Conservation (phyloP, 2,113 vertebrate genomes). For the Damaliscus lunatus region DNA sequence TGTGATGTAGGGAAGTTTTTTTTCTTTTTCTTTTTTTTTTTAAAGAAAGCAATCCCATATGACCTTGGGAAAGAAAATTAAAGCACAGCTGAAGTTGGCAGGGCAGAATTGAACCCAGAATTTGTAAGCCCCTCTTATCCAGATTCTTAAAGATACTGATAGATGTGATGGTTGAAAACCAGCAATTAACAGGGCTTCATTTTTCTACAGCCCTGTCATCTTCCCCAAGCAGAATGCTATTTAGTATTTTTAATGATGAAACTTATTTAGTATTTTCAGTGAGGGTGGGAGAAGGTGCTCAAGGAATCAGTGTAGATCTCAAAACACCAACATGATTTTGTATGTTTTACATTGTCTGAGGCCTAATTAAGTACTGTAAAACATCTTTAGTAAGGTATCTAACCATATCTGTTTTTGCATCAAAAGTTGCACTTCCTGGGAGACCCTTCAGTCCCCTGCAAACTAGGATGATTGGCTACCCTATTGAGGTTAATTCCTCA, state of each 20-base stretch:
- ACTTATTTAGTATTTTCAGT: slow-evolving; percentile 15
- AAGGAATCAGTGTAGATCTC: not conserved
- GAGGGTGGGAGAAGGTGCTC: not conserved
- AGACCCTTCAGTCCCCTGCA: not conserved
- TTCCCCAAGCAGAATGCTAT: not conserved
- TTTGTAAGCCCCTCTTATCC: not conserved
- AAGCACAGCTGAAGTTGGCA: slow-evolving; percentile 12
- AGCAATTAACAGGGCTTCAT: not conserved
- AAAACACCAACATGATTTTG: not conserved
- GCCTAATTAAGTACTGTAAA: not conserved
- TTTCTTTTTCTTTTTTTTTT: not conserved
- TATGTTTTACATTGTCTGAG: not conserved
- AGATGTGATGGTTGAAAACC: not conserved
- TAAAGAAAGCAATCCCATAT: not conserved
- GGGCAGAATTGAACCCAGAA: not conserved
- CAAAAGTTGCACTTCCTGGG: not conserved
- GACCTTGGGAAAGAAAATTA: slow-evolving; percentile 45
- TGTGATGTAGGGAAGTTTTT: not conserved
- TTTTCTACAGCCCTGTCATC: not conserved
- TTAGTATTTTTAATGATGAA: not conserved
- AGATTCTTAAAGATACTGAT: not conserved
- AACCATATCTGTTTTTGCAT: not conserved
- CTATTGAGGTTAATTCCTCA: not conserved
- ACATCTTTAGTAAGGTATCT: not conserved
- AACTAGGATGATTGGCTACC: not conserved